phyloP scores from a whole-genome alignment of 53 echinoderm and acorn worm species.

The Astropecten irregularis region DNA sequence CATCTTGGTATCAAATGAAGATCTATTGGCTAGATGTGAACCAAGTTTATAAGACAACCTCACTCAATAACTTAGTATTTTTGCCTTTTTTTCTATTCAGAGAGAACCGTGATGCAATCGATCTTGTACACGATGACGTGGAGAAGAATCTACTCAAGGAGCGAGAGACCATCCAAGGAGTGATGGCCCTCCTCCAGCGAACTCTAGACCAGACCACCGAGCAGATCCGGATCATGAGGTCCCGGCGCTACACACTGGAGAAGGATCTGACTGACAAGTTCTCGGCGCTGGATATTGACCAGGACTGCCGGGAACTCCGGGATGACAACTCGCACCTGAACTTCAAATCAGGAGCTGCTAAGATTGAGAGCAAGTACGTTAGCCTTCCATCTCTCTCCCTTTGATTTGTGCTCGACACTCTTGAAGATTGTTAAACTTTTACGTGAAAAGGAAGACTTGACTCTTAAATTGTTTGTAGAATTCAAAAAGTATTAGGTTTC shows the following conservation, averaged over 20 bases:
- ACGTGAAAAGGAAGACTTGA: too few relatives aligned
- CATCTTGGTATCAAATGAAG: too few relatives aligned
- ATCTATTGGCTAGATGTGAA: too few relatives aligned
- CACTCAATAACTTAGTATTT: too few relatives aligned
- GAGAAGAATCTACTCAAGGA: slow-evolving; percentile 93
- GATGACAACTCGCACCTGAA: slow-evolving; percentile 80
- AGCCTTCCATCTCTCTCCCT: too few relatives aligned
- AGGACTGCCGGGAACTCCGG: slow-evolving; percentile 82
- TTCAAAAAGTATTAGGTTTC: too few relatives aligned
- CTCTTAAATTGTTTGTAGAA: too few relatives aligned
- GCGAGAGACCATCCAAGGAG: slow-evolving; percentile 79
- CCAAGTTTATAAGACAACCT: too few relatives aligned
- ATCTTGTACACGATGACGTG: slow-evolving; percentile 96
- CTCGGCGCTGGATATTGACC: slow-evolving; percentile 82
- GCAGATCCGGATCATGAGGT: slow-evolving; percentile 92
- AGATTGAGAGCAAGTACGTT: slow-evolving; percentile 96
- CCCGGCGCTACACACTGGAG: slow-evolving; percentile 83
- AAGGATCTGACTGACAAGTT: slow-evolving; percentile 97
- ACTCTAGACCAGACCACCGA: slow-evolving; percentile 94
- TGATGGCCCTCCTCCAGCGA: slow-evolving; percentile 93
- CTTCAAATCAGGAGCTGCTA: slow-evolving; percentile 77
- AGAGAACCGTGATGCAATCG: slow-evolving; percentile 86
- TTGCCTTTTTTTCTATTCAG: slow-evolving; percentile 42
- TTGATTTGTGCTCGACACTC: too few relatives aligned
- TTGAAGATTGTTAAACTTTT: too few relatives aligned